Percentiles rank a stretch among this genome's conserved stretches.
phyloP scores from a whole-genome alignment of 2,888 invertebrate genomes.

The Lasioglossum calceatum region DNA sequence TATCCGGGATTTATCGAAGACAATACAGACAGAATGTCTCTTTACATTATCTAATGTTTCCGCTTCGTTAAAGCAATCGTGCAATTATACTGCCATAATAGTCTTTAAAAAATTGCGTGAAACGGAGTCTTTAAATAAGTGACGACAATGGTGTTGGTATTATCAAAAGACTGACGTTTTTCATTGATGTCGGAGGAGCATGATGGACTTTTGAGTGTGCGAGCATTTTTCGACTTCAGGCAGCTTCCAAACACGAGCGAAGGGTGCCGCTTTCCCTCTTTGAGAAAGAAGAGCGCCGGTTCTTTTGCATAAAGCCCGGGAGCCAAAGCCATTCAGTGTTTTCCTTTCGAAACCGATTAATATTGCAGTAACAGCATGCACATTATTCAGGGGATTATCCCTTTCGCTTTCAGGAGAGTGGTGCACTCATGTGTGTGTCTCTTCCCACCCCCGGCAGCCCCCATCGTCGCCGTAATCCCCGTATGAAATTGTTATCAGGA shows the following conservation, averaged over 20 bases:
- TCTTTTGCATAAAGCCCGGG: slow-evolving; percentile 30
- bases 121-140: not conserved
- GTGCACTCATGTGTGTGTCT: slow-evolving; percentile 68
- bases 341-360: slow-evolving; percentile 76
- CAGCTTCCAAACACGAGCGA: slow-evolving; percentile 4
- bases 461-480: slow-evolving; percentile 71
- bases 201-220: not conserved
- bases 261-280: not conserved
- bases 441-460: slow-evolving; percentile 51
- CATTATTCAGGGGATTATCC: slow-evolving; percentile 80
- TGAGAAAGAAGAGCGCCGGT: not conserved
- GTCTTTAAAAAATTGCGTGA: not conserved
- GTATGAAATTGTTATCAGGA: slow-evolving; percentile 79
- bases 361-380: slow-evolving; percentile 79
- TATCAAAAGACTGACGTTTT: not conserved
- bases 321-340: slow-evolving; percentile 55
- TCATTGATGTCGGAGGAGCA: not conserved
- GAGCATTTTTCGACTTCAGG: not conserved
- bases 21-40: not conserved
- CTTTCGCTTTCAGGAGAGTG: slow-evolving; percentile 73
- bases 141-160: not conserved
- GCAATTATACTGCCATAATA: not conserved
- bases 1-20: not conserved
- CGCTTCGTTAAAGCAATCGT: not conserved
- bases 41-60: not conserved